A percentile compares a stretch with the other conserved stretches of the same genome.
phyloP scores from a whole-genome alignment of 2,888 invertebrate species.

The Periphyllus acericola region DNA sequence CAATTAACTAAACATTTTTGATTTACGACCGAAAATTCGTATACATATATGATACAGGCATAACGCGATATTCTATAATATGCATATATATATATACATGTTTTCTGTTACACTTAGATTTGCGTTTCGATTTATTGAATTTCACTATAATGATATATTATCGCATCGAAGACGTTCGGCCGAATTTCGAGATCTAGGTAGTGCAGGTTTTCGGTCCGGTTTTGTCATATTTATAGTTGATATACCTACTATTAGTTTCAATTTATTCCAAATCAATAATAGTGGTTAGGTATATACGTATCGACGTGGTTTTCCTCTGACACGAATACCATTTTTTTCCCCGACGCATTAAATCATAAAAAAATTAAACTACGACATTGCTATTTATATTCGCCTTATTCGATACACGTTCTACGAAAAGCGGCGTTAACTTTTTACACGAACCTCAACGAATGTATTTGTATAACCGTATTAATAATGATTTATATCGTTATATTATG shows the following conservation, averaged over 20 bases:
- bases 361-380: no score
- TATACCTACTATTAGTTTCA: background rate
- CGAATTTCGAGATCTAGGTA: background rate
- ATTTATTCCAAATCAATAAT: background rate
- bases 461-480: no score
- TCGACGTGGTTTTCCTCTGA: background rate
- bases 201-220: constrained; percentile 18
- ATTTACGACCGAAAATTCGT: constrained; percentile 10
- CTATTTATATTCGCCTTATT: no score
- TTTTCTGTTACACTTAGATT: background rate
- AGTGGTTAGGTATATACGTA: background rate
- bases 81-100: background rate
- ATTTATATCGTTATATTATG: no score
- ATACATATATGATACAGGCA: background rate
- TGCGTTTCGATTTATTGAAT: constrained; percentile 5
- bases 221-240: background rate
- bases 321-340: background rate
- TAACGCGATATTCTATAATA: background rate
- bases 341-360: no score
- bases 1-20: constrained; percentile 22
- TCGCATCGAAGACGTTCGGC: background rate
- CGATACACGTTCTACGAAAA: no score
- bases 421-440: no score
- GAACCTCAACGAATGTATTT: no score
- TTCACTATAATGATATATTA: constrained; percentile 18